phyloP scores from a whole-genome alignment of 2,113 vertebrate species.

The Microcebus griseorufus region DNA sequence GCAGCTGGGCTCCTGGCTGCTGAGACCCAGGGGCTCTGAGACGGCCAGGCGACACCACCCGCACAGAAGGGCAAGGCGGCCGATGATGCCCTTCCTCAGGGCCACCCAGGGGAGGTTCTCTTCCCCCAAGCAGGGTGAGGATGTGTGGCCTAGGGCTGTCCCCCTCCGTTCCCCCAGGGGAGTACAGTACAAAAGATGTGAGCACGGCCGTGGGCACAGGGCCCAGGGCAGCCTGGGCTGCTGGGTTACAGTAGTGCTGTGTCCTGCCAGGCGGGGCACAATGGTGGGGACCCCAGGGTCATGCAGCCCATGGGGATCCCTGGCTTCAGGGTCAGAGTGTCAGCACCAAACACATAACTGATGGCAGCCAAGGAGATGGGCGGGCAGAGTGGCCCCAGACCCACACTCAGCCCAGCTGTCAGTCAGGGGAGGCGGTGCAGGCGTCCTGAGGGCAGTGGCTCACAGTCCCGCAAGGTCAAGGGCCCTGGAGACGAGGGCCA shows the following conservation, averaged over 20 bases:
- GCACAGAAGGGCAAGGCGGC: not conserved
- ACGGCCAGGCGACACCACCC: not conserved
- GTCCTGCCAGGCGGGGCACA: not conserved
- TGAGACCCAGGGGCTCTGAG: not conserved
- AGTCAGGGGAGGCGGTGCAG: not conserved
- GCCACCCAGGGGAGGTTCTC: not conserved
- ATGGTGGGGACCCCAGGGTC: not conserved
- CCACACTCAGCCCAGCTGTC: not conserved
- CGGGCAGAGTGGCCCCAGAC: not conserved
- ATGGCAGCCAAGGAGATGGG: not conserved
- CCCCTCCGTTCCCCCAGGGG: not conserved
- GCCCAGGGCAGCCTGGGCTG: not conserved
- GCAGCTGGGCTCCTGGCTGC: not conserved
- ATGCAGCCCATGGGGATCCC: not conserved
- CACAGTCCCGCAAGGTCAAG: accelerated
- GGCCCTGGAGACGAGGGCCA: not conserved
- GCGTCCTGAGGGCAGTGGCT: not conserved
- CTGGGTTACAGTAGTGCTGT: not conserved
- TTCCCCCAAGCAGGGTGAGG: accelerated
- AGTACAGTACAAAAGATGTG: not conserved
- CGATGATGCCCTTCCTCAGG: accelerated
- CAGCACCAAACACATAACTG: constrained; percentile 70
- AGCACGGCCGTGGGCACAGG: accelerated
- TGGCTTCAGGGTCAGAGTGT: constrained; percentile 38
- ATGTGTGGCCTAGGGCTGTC: not conserved